A percentile compares a stretch with the other conserved stretches of the same genome.
Evolutionary conservation across 2,113 vertebrate genomes (phyloP).

Genomic region (Crotalus helleri): DNA sequence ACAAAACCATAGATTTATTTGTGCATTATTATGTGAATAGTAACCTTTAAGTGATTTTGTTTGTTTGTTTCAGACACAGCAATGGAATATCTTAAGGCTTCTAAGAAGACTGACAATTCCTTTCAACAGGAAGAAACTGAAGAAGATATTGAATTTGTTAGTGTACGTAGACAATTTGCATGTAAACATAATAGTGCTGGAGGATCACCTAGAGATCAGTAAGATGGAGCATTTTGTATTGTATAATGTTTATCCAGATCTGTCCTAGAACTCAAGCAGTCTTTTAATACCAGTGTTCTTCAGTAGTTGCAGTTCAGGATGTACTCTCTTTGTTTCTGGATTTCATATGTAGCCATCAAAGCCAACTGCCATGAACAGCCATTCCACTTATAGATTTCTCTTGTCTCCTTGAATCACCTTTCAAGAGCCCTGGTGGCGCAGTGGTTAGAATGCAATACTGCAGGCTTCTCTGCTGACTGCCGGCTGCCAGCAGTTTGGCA

Average conservation of each 20-base stretch:
- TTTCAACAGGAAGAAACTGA: slow-evolving; percentile 59
- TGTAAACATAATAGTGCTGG: not conserved
- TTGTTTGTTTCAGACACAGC: slow-evolving; percentile 47
- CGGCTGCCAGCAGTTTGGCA: too few species aligned
- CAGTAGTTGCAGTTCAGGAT: not conserved
- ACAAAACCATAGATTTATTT: not conserved
- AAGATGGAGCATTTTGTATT: not conserved
- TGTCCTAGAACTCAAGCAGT: not conserved
- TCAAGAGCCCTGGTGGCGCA: not conserved
- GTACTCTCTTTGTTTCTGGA: not conserved
- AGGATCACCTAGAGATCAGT: not conserved
- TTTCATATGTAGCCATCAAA: not conserved
- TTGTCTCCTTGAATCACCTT: not conserved
- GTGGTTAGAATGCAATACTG: too few species aligned
- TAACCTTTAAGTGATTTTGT: not conserved
- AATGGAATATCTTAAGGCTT: slow-evolving; percentile 53
- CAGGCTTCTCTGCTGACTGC: too few species aligned
- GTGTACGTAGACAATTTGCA: slow-evolving; percentile 61
- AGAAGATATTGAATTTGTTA: slow-evolving; percentile 72
- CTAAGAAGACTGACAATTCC: not conserved
- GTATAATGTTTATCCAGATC: not conserved
- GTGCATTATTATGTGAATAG: not conserved
- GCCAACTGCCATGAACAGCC: not conserved
- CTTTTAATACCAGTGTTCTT: not conserved
- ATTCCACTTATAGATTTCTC: not conserved